Conservation (phyloP, 2,797 vertebrate genomes). For the Acipenser transmontanus region DNA sequence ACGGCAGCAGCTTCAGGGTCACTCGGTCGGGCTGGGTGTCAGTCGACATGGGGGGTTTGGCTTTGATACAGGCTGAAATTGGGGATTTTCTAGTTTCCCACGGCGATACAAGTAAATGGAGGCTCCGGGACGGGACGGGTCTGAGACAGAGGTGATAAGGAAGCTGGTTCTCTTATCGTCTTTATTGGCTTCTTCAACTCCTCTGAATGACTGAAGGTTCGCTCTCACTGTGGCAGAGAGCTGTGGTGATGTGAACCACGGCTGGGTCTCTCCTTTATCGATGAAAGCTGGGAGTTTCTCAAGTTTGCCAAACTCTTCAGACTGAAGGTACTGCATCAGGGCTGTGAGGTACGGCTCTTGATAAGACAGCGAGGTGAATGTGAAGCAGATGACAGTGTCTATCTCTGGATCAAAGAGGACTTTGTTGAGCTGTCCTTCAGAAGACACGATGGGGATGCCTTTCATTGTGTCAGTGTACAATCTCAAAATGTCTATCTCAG, state of each 20-base stretch:
- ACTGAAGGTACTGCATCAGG: not conserved
- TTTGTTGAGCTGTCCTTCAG: not conserved
- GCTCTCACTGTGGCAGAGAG: not conserved
- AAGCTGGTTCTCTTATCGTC: not conserved
- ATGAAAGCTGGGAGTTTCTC: not conserved
- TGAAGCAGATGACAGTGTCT: slow-evolving; percentile 16
- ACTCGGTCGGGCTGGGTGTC: not conserved
- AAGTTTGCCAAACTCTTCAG: not conserved
- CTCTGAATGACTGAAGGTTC: not conserved
- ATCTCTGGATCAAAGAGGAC: slow-evolving; percentile 6
- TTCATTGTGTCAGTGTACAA: too few relatives aligned
- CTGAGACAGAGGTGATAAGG: not conserved
- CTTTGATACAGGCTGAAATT: not conserved
- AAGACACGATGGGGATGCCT: not conserved
- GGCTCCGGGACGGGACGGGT: not conserved
- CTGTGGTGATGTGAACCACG: not conserved
- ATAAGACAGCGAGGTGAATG: slow-evolving; percentile 26
- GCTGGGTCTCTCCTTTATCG: not conserved
- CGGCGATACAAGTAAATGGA: not conserved
- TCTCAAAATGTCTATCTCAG: too few relatives aligned
- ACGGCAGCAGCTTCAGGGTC: not conserved
- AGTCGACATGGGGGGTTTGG: not conserved
- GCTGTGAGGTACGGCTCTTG: slow-evolving; percentile 6
- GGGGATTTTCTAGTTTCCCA: not conserved
- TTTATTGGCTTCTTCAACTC: not conserved